Evolutionary conservation across 2,797 vertebrate genomes (phyloP).

Genomic region (Calcarius lapponicus): DNA sequence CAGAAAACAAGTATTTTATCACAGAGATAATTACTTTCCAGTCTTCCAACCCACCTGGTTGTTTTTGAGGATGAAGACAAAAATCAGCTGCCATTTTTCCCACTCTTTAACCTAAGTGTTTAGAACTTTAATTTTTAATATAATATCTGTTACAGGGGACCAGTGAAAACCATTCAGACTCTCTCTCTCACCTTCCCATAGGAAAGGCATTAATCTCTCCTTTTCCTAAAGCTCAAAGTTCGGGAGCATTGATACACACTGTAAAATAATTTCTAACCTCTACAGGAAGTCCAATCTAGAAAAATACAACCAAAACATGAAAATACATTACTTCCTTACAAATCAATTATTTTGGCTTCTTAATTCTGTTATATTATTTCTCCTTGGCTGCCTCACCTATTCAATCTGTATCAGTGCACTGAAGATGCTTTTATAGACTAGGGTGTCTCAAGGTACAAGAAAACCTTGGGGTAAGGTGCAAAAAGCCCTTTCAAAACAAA

Average conservation of each 20-base stretch:
- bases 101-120: neutral
- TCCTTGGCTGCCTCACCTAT: neutral
- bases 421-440: neutral
- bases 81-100: neutral
- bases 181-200: neutral
- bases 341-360: neutral
- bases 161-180: neutral
- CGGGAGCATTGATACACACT: fast-evolving
- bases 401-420: neutral
- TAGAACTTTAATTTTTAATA: neutral
- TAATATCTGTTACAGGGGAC: neutral
- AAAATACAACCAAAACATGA: neutral
- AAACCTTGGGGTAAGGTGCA: neutral
- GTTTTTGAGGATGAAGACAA: neutral
- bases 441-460: neutral
- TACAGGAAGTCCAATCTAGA: neutral
- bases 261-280: neutral
- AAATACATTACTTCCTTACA: neutral
- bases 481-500: neutral
- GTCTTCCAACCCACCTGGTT: neutral
- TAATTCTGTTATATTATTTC: neutral
- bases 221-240: neutral
- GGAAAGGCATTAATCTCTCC: neutral
- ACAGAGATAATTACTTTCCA: neutral
- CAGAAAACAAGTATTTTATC: neutral